Evolutionary conservation across 1,140 invertebrate genomes (phyloP), one percentile per base, ranked within the genome.

Genomic region (Choristoneura fumiferana): DNA sequence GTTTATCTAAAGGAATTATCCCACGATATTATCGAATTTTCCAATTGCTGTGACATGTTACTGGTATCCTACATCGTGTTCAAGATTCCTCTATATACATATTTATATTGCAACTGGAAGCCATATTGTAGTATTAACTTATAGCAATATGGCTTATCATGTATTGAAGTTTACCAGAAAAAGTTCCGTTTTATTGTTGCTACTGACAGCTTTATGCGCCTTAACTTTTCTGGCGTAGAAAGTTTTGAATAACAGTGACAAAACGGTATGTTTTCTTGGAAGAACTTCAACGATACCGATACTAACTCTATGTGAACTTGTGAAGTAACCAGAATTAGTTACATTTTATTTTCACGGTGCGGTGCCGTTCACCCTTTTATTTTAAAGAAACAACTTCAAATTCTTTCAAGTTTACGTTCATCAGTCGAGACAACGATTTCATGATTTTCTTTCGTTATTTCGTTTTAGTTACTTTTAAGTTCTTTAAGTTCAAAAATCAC

Each of bases 281-380:
- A 3, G 6, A 29, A 29, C 22, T 29, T 29, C 22, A 6, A 3
- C 22, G 6, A 29, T 29, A 29, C 43, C 10, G 43, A 14, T 38
- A 9, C 13, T 45, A 57, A 49, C 33, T 38, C 49, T 54, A 55
- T 54, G 3, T 40, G 37, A 18, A 22, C 40, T 45, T n/a, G 22
- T 45, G 8, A 17, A 45, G 18, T 22, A 45, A 45, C 9, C 10
- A n/a, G 18, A 6, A 33, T 49, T n/a, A n/a, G 8, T 29, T 49
- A 13, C 22, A 6, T 49, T 49, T 49, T 49, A 10, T 22, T 49
- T 49, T 49, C 43, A 49, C 75, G 79, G 77, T 82, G 79, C 79
- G 79, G 79, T 58, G 71, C 77, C 72, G 72, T 65, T 71, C 63
- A 72, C 64, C 57, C 58, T 39, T 58, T 63, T 22, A n/a, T 53